A percentile compares a stretch with the other conserved stretches of the same genome.
These are phyloP conservation scores for Lasioglossum zephyrum DNA, from an alignment of 2,888 invertebrate species.

Conservation along the genomic window DNA sequence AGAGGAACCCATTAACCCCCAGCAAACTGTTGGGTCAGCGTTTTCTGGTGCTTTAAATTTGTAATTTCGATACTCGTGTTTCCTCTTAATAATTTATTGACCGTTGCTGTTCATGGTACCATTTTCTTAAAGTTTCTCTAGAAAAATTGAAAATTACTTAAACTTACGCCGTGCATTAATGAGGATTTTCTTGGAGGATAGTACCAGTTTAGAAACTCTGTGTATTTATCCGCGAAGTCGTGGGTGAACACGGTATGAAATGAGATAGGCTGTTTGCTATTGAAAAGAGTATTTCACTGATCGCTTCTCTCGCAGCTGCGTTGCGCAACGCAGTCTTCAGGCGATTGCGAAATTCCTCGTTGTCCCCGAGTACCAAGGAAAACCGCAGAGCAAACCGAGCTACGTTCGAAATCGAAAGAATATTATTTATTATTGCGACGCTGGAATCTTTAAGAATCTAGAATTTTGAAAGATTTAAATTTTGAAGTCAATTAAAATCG, in stretches of 20 bases:
- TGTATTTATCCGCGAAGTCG: not conserved
- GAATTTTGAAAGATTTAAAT: not conserved
- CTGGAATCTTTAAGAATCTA: not conserved
- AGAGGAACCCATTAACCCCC: not conserved
- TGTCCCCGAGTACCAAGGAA: conserved; percentile 27
- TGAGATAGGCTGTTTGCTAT: not conserved
- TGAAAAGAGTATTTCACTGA: not conserved
- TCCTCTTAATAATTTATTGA: too few species aligned
- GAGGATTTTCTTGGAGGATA: not conserved
- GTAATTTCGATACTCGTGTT: too few species aligned
- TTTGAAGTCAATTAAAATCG: too few species aligned
- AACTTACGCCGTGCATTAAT: too few species aligned
- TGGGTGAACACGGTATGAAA: not conserved
- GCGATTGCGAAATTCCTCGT: conserved; percentile 56
- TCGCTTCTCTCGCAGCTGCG: not conserved
- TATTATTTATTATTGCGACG: conserved; percentile 10
- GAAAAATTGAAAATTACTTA: too few species aligned
- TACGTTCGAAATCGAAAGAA: conserved; percentile 52
- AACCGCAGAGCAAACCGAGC: conserved; percentile 31
- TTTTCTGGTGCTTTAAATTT: too few species aligned
- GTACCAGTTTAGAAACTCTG: not conserved
- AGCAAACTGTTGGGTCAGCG: not conserved
- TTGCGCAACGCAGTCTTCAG: conserved; percentile 41
- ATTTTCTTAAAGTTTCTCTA: too few species aligned
- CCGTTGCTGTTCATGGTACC: too few species aligned